Evolutionary conservation across 2,888 invertebrate species (phyloP).

Genomic region (Tetheella fluctuosa): DNA sequence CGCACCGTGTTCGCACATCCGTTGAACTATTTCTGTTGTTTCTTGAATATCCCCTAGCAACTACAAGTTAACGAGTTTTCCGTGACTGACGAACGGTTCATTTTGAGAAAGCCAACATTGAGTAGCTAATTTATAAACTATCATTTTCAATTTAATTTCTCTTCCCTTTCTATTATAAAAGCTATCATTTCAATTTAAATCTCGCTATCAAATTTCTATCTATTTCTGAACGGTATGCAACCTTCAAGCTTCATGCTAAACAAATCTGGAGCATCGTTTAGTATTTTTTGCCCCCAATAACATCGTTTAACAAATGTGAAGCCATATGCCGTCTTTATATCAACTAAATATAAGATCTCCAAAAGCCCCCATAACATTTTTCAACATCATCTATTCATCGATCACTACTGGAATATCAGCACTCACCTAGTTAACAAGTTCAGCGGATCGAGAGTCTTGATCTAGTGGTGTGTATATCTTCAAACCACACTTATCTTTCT

Average conservation of each 20-base stretch:
- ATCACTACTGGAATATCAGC: too few relatives aligned
- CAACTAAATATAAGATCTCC: too few relatives aligned
- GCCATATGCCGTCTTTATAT: too few relatives aligned
- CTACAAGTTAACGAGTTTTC: conserved; percentile 33
- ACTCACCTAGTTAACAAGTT: too few relatives aligned
- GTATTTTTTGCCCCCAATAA: not conserved
- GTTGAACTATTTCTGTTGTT: conserved; percentile 54
- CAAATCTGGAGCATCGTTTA: conserved; percentile 7
- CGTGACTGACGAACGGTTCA: conserved; percentile 18
- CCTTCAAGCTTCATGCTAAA: conserved; percentile 30
- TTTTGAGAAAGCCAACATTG: not conserved
- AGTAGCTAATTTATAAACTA: not conserved
- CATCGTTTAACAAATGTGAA: conserved; percentile 6
- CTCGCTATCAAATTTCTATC: conserved; percentile 18
- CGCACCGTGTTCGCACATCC: conserved; percentile 47
- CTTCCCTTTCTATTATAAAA: conserved; percentile 14
- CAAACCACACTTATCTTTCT: too few relatives aligned
- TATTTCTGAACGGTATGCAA: conserved; percentile 41
- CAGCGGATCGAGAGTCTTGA: too few relatives aligned
- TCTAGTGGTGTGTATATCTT: too few relatives aligned
- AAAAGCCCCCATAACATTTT: too few relatives aligned
- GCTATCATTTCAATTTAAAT: not conserved
- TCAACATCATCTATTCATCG: too few relatives aligned
- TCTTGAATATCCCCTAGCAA: conserved; percentile 41
- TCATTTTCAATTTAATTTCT: not conserved